phyloP scores from a whole-genome alignment of 1,140 invertebrate genomes.

The Aethina tumida region DNA sequence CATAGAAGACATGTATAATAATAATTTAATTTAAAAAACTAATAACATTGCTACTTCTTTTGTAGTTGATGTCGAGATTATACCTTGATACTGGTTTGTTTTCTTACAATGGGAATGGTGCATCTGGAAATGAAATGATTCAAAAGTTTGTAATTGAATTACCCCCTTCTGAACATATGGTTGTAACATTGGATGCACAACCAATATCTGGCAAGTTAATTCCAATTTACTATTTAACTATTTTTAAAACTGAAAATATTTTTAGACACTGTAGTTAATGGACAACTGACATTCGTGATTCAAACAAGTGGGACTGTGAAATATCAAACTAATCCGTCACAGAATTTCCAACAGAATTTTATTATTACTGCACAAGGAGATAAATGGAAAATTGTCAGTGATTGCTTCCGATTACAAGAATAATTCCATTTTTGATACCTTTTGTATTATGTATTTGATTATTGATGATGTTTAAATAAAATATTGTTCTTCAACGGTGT shows the following conservation, averaged over 20 bases:
- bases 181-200: conserved; percentile 68
- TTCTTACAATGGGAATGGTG: conserved; percentile 79
- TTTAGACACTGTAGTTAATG: conserved; percentile 43
- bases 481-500: too few relatives aligned
- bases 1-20: conserved; percentile 68
- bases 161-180: conserved; percentile 56
- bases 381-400: conserved; percentile 83
- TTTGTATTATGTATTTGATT: too few relatives aligned
- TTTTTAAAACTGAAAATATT: conserved; percentile 9
- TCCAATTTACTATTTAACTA: not conserved
- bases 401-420: conserved; percentile 67
- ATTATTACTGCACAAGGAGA: conserved; percentile 70
- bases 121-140: conserved; percentile 61
- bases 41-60: conserved; percentile 20
- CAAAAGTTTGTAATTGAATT: conserved; percentile 68
- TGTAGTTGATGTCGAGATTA: conserved; percentile 59
- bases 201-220: conserved; percentile 52
- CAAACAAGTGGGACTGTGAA: conserved; percentile 64
- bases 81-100: conserved; percentile 70
- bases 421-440: too few relatives aligned
- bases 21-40: conserved; percentile 10
- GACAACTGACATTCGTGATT: conserved; percentile 62
- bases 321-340: conserved; percentile 49
- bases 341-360: conserved; percentile 71
- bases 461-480: too few relatives aligned